phyloP scores from a whole-genome alignment of 2,888 invertebrate genomes.

The Diadromus collaris region DNA sequence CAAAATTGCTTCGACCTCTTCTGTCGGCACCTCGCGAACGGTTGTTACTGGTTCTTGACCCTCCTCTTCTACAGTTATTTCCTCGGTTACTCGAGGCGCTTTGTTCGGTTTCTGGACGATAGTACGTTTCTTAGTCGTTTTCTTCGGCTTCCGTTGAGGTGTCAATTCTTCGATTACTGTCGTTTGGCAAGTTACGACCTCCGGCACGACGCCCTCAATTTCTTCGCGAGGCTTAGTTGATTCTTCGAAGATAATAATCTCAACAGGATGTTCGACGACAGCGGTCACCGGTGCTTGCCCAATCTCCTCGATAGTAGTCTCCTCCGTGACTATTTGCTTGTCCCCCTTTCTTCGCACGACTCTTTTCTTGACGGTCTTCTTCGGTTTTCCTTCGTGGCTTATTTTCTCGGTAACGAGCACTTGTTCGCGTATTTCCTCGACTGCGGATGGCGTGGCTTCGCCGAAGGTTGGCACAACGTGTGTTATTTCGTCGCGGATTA shows the following conservation, averaged over 20 bases:
- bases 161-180: conserved; percentile 60
- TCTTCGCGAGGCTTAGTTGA: conserved; percentile 55
- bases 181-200: conserved; percentile 54
- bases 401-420: conserved; percentile 72
- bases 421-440: conserved; percentile 70
- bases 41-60: conserved; percentile 54
- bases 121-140: conserved; percentile 75
- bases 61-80: conserved; percentile 55
- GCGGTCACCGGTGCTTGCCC: conserved; percentile 75
- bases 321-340: conserved; percentile 69
- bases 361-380: conserved; percentile 71
- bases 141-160: conserved; percentile 71
- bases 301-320: conserved; percentile 73
- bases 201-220: conserved; percentile 61
- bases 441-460: conserved; percentile 68
- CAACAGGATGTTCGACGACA: conserved; percentile 74
- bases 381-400: conserved; percentile 72
- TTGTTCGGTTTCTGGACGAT: conserved; percentile 76
- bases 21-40: conserved; percentile 60
- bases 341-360: conserved; percentile 74
- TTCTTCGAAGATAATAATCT: conserved; percentile 58
- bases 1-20: conserved; percentile 66
- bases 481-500: conserved; percentile 63
- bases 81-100: conserved; percentile 62
- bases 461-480: conserved; percentile 63